Percentiles rank a stretch among this genome's conserved stretches.
Evolutionary conservation across 2,797 vertebrate species (phyloP).

Genomic region (Artibeus jamaicensis): DNA sequence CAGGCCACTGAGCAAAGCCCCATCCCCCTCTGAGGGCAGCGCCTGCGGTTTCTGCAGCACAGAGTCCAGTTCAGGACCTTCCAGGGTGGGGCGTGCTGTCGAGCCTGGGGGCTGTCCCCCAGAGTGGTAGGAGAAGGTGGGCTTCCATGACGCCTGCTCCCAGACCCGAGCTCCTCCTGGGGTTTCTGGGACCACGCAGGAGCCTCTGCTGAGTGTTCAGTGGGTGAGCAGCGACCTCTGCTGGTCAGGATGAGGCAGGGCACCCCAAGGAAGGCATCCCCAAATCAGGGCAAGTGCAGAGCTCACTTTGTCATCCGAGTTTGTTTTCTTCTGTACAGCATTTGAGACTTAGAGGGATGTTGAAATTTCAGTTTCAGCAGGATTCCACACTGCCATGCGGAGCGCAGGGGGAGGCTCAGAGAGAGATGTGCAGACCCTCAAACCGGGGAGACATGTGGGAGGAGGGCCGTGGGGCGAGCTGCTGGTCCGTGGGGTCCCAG

Average conservation of each 20-base stretch:
- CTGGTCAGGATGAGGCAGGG: neutral
- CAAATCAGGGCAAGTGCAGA: neutral
- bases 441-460: neutral
- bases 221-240: neutral
- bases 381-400: neutral
- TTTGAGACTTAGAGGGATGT: neutral
- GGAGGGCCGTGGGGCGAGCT: neutral
- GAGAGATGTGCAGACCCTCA: no score
- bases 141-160: neutral
- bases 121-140: neutral
- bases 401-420: neutral
- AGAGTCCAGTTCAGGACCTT: rapidly evolving
- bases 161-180: neutral
- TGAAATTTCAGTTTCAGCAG: neutral
- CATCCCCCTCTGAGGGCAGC: neutral
- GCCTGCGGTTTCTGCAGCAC: no score
- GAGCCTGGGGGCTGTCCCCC: neutral
- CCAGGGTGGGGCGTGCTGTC: rapidly evolving
- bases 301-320: rapidly evolving
- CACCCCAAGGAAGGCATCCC: no score
- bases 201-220: neutral
- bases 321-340: rapidly evolving
- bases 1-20: rapidly evolving
- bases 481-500: neutral
- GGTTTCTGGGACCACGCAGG: rapidly evolving